These are phyloP conservation scores for Bactericera cockerelli DNA, from an alignment of 1,140 invertebrate genomes.

Conservation along the genomic window DNA sequence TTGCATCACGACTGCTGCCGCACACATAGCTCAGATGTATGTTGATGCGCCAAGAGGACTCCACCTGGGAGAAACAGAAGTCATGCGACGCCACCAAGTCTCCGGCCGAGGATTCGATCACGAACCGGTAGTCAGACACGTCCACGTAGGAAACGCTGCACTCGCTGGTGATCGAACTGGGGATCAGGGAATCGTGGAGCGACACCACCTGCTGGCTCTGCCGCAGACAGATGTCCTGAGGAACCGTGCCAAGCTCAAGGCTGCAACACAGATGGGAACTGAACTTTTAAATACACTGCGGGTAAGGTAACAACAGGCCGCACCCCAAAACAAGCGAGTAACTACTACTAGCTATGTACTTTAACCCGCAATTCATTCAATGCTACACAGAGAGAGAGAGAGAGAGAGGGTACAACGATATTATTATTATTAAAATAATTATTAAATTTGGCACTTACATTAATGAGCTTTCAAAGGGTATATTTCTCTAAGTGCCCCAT, in stretches of 20 bases:
- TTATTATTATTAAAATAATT: too few relatives aligned
- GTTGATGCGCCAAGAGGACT: slow-evolving; percentile 64
- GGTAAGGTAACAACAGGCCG: too few relatives aligned
- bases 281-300: too few relatives aligned
- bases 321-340: too few relatives aligned
- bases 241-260: background rate
- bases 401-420: too few relatives aligned
- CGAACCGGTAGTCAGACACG: slow-evolving; percentile 58
- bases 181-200: slow-evolving; percentile 17
- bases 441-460: too few relatives aligned
- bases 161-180: slow-evolving; percentile 14
- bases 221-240: slow-evolving; percentile 46
- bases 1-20: slow-evolving; percentile 11
- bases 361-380: too few relatives aligned
- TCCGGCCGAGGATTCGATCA: slow-evolving; percentile 56
- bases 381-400: too few relatives aligned
- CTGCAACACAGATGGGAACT: slow-evolving; percentile 5
- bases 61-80: slow-evolving; percentile 47
- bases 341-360: too few relatives aligned
- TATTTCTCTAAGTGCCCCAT: too few relatives aligned
- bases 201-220: slow-evolving; percentile 50
- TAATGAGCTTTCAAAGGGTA: too few relatives aligned
- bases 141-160: slow-evolving; percentile 60
- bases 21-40: slow-evolving; percentile 22
- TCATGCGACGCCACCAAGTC: slow-evolving; percentile 64